phyloP scores from a whole-genome alignment of 2,888 invertebrate species.

The Lasioglossum pauxillum region DNA sequence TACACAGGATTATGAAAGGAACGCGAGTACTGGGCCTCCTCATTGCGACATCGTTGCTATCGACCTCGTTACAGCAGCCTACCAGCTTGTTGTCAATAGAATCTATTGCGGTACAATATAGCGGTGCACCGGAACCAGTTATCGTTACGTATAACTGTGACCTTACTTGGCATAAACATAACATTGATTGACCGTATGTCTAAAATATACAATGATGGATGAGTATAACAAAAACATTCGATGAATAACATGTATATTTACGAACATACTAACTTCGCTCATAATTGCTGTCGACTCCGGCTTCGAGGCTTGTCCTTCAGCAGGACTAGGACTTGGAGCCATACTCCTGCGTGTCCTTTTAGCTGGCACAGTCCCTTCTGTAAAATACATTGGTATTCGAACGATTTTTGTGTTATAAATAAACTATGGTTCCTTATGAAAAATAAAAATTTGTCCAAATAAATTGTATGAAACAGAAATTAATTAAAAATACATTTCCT shows the following conservation, averaged over 20 bases:
- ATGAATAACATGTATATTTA: slow-evolving; percentile 8
- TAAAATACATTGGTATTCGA: slow-evolving; percentile 36
- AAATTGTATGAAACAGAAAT: too few species aligned
- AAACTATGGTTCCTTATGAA: not conserved
- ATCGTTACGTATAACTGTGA: slow-evolving; percentile 86
- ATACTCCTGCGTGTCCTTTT: slow-evolving; percentile 81
- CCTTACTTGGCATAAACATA: slow-evolving; percentile 86
- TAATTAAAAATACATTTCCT: too few species aligned
- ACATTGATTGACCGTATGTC: slow-evolving; percentile 80
- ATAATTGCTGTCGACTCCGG: slow-evolving; percentile 84
- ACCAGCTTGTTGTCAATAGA: slow-evolving; percentile 90
- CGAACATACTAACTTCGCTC: slow-evolving; percentile 75
- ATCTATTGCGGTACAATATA: slow-evolving; percentile 92
- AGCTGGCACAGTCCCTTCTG: slow-evolving; percentile 77
- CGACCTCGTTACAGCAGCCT: slow-evolving; percentile 92
- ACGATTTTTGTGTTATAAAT: not conserved
- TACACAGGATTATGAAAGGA: slow-evolving; percentile 92
- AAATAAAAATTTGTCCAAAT: too few species aligned
- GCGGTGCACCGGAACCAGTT: slow-evolving; percentile 85
- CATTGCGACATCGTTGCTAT: slow-evolving; percentile 86
- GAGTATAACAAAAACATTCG: slow-evolving; percentile 16
- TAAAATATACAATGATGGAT: slow-evolving; percentile 62
- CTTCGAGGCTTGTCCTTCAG: slow-evolving; percentile 83
- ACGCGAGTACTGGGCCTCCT: slow-evolving; percentile 90
- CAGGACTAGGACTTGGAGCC: slow-evolving; percentile 83